These are phyloP conservation scores for Toxotes chatareus DNA, from an alignment of 2,113 vertebrate species.

Conservation along the genomic window DNA sequence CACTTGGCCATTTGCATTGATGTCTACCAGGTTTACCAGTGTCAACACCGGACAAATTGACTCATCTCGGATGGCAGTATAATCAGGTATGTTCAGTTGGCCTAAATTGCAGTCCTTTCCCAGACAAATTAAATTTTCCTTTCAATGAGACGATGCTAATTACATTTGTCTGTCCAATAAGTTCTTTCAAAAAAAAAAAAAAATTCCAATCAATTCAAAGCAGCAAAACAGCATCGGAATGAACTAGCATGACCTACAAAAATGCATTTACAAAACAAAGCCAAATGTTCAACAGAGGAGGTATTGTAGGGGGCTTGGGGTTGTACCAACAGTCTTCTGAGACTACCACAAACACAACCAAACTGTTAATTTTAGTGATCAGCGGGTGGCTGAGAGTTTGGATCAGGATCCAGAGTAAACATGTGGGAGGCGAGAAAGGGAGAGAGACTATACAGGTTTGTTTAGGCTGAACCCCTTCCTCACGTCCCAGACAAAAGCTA, in stretches of 20 bases:
- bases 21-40: slow-evolving; percentile 8
- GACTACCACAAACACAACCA: slow-evolving; percentile 53
- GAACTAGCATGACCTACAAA: slow-evolving; percentile 54
- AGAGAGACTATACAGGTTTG: slow-evolving; percentile 55
- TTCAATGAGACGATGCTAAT: slow-evolving; percentile 45
- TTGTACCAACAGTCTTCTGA: slow-evolving; percentile 63
- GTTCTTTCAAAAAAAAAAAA: slow-evolving; percentile 25
- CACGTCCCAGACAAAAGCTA: slow-evolving; percentile 60
- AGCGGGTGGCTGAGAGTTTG: slow-evolving; percentile 62
- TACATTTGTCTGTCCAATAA: slow-evolving; percentile 43
- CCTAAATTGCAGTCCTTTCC: slow-evolving; percentile 48
- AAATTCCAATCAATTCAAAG: slow-evolving; percentile 50
- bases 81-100: slow-evolving; percentile 40
- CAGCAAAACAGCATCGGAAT: slow-evolving; percentile 60
- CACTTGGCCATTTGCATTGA: slow-evolving; percentile 3
- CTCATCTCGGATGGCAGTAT: slow-evolving; percentile 10
- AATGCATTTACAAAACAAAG: slow-evolving; percentile 62
- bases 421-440: slow-evolving; percentile 15
- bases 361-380: slow-evolving; percentile 68
- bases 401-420: slow-evolving; percentile 67
- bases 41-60: slow-evolving; percentile 31
- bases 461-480: slow-evolving; percentile 69
- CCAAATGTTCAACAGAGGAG: slow-evolving; percentile 66
- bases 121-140: slow-evolving; percentile 69
- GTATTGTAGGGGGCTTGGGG: slow-evolving; percentile 68